A percentile compares a stretch with the other conserved stretches of the same genome.
These are phyloP conservation scores for Acromyrmex echinatior DNA, from an alignment of 1,140 invertebrate species.

Conservation along the genomic window DNA sequence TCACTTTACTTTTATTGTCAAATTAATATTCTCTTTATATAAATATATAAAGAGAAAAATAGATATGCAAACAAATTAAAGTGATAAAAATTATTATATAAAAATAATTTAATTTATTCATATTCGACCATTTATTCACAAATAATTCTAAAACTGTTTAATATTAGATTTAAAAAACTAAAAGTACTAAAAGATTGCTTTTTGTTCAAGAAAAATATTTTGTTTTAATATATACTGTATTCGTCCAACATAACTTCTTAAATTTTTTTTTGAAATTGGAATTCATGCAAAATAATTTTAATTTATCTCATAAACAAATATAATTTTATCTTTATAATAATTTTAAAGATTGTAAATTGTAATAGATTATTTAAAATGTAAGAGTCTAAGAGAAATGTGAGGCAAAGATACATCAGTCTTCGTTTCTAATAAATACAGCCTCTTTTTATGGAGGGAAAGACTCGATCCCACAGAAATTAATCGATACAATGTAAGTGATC, in stretches of 20 bases:
- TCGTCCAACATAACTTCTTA: not conserved
- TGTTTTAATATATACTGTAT: not conserved
- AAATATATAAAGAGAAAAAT: not conserved
- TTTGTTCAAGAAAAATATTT: not conserved
- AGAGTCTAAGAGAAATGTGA: not conserved
- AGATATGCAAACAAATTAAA: not conserved
- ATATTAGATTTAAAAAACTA: not conserved
- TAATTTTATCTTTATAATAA: conserved; percentile 7
- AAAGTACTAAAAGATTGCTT: not conserved
- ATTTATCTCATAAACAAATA: not conserved
- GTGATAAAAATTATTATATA: not conserved
- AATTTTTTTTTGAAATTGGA: not conserved
- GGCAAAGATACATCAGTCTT: not conserved
- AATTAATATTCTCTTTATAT: too few relatives aligned
- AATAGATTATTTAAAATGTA: conserved; percentile 2
- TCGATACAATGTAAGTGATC: conserved; percentile 48
- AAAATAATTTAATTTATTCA: not conserved
- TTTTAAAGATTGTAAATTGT: not conserved
- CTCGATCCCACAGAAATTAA: conserved; percentile 29
- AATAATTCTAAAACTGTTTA: not conserved
- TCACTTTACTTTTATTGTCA: not conserved
- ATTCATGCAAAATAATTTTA: not conserved
- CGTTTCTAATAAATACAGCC: not conserved
- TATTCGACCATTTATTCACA: not conserved
- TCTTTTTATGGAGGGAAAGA: not conserved